Base-by-base conservation (phyloP, 2,888 invertebrate species). In the Erannis defoliaria region DNA sequence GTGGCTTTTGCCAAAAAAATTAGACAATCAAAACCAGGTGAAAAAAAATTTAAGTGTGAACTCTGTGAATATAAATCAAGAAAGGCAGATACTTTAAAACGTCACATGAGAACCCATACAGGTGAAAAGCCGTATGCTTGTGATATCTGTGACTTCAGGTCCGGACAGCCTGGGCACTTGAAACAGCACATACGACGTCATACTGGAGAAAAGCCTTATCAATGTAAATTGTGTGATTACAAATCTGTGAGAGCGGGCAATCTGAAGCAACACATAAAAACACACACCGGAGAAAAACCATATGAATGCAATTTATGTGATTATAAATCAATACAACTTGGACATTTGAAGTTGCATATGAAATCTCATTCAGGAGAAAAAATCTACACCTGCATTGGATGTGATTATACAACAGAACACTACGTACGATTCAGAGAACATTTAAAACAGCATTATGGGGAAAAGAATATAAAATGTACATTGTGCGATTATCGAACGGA, bases 91-190 rank as follows among this genome's bases (percentile, higher is more conserved):
- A 54, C 54, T 5, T 42, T 60, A 12, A 54, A 42, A 43, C 14
- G 60, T 2, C 60, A 60, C 12, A 42, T 60, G 42, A 23, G 54
- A 19, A 60, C 60, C 2, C 60, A 60, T 12, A 60, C 60, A 0
- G 60, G 60, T 1, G 60, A 60, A 16, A 60, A 60, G 16, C 60
- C 60, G 1, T 60, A 60, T n/a, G 12, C 48, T 10, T 60, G 60
- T 33, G 23, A 48, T 1, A 19, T 60, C 12, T 60, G 60, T 8
- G 60, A 60, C 9, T 60, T 60, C 12, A 35, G 49, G 29, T 48
- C 48, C 5, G 31, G 54, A 12, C 60, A 60, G 18, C 54, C 54
- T 9, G 60, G 60, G 0, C 60, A 60, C 29, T 29, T 60, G n/a
- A 60, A 54, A 19, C 60, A 60, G 14, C 60, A 60, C 8, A 49